Evolutionary conservation across 2,888 invertebrate species (phyloP), one percentile per base, ranked within the genome.

Genomic region (Nomada fucata): DNA sequence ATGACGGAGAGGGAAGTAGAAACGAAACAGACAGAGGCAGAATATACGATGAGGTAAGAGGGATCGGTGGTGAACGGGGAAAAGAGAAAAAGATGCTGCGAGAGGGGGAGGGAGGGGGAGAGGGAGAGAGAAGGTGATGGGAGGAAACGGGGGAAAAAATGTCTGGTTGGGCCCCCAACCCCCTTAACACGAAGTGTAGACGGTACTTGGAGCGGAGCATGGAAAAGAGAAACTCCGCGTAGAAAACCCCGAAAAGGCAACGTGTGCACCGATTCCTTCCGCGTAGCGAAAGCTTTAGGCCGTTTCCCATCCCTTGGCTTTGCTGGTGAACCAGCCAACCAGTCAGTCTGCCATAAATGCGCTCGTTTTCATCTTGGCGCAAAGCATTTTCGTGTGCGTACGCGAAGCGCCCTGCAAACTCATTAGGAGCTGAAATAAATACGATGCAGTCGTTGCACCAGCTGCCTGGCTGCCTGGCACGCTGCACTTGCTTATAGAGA

Each of bases 351-450:
- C 77, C 73, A 79, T 77, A 82, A 76, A 82, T 79, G 79, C 70
- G 68, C 74, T 60, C 74, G 73, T 75, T 76, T 81, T 78, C 83
- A 83, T 82, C 82, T 83, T 76, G 78, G 69, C 63, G 77, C 70
- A 79, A 76, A 79, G 71, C 86, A 79, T 84, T 82, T 82, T 74
- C 79, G 79, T 79, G 76, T 79, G 82, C 74, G 79, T 80, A 71
- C 84, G 80, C 82, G 82, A 63, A 74, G 75, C 84, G 85, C 76
- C 81, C 83, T 83, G 82, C 84, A 86, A 89, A 90, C 90, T 90
- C 90, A 88, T 90, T 90, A 90, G 86, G 82, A 84, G 85, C 84
- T 86, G 89, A 90, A 90, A 89, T 90, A 90, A 90, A 89, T 90
- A 89, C 88, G 83, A 79, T 83, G 81, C 83, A 81, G 85, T 73